Evolutionary conservation across 2,113 vertebrate species (phyloP).

Genomic region (Suricata suricatta): DNA sequence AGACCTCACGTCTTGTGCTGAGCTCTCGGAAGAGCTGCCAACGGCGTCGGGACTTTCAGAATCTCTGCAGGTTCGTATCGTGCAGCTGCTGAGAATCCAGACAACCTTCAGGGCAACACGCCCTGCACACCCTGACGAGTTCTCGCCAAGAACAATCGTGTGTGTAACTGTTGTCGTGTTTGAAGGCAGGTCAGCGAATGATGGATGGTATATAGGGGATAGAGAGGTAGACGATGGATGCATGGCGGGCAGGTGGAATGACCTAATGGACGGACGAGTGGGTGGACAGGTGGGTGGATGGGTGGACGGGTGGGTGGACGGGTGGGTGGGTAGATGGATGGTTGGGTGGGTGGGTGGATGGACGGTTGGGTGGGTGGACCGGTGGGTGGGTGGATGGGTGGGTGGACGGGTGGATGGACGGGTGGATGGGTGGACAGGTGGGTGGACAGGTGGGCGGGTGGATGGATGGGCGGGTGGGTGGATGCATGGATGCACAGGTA

Average conservation of each 20-base stretch:
- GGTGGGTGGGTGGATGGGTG: not conserved
- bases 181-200: not conserved
- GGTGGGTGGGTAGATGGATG: not conserved
- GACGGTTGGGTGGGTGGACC: too few relatives aligned
- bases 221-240: not conserved
- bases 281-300: too few relatives aligned
- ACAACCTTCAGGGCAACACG: accelerated
- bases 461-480: too few relatives aligned
- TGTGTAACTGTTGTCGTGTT: accelerated
- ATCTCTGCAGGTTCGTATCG: too few relatives aligned
- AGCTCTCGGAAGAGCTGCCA: not conserved
- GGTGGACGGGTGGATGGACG: not conserved
- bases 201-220: not conserved
- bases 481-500: too few relatives aligned
- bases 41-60: not conserved
- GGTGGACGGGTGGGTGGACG: too few relatives aligned
- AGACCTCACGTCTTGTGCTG: accelerated
- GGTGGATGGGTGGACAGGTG: not conserved
- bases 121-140: not conserved
- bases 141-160: too few relatives aligned
- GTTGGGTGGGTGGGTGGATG: not conserved
- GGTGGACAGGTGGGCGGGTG: too few relatives aligned
- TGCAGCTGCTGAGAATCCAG: too few relatives aligned
- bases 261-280: not conserved
- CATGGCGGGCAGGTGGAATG: not conserved